Percentiles rank a stretch among this genome's conserved stretches.
Evolutionary conservation across 2,888 invertebrate genomes (phyloP).

Genomic region (Nudaria mundana): DNA sequence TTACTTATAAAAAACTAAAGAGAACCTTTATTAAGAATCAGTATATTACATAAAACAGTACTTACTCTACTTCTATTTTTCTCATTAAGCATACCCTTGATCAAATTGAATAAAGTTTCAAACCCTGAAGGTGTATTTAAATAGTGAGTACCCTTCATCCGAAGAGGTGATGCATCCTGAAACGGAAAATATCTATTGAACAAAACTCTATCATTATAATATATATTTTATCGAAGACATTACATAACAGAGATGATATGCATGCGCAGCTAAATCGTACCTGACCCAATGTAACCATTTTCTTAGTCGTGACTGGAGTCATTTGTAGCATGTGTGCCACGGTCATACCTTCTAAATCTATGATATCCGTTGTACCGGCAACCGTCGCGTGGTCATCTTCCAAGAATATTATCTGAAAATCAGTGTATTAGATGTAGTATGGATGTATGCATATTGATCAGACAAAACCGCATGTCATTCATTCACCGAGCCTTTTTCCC

Average conservation of each 20-base stretch:
- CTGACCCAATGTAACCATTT: slow-evolving; percentile 61
- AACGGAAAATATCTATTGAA: slow-evolving; percentile 35
- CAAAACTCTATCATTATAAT: no score
- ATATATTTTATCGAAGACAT: no score
- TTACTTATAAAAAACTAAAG: no score
- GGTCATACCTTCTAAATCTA: slow-evolving; percentile 74
- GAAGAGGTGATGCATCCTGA: slow-evolving; percentile 80
- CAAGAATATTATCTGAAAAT: slow-evolving; percentile 59
- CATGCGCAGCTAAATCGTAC: no score
- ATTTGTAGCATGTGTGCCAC: slow-evolving; percentile 75
- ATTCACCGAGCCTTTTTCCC: no score
- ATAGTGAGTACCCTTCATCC: slow-evolving; percentile 81
- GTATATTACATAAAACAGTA: slow-evolving; percentile 8
- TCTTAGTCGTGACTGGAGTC: slow-evolving; percentile 76
- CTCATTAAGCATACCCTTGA: slow-evolving; percentile 78
- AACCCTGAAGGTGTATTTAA: slow-evolving; percentile 80
- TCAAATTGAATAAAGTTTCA: slow-evolving; percentile 75
- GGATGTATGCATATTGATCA: no score
- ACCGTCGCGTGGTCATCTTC: slow-evolving; percentile 77
- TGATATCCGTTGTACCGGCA: slow-evolving; percentile 63
- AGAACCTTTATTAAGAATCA: no score
- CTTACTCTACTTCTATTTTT: slow-evolving; percentile 80
- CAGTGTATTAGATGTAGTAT: neutral
- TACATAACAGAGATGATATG: no score
- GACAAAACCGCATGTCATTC: no score